These are phyloP conservation scores for Lepidothrix coronata DNA, from an alignment of 2,113 vertebrate genomes.

Conservation along the genomic window DNA sequence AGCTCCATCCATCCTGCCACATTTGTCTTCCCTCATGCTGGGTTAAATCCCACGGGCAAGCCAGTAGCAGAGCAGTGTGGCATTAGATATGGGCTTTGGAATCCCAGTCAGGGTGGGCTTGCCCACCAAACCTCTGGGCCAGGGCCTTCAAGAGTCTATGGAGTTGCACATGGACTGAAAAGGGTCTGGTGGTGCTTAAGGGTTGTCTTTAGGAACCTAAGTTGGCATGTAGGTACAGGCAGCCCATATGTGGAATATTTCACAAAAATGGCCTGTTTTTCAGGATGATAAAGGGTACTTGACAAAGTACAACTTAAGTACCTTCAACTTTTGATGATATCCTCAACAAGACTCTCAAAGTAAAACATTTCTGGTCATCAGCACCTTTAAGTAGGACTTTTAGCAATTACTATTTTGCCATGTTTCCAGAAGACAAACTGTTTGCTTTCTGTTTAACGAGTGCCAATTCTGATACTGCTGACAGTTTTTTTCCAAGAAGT, in stretches of 20 bases:
- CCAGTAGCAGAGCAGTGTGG: rapidly evolving
- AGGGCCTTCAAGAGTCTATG: background rate
- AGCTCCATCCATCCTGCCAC: background rate
- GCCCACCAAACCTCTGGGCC: rapidly evolving
- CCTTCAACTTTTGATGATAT: background rate
- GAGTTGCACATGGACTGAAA: background rate
- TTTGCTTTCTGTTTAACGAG: background rate
- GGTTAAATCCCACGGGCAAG: background rate
- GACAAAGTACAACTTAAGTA: background rate
- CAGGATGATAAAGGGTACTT: background rate
- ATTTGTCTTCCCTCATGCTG: rapidly evolving
- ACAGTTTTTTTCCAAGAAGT: background rate
- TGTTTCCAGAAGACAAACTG: background rate
- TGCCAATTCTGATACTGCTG: background rate
- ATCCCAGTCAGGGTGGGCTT: background rate
- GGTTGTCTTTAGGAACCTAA: background rate
- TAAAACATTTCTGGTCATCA: background rate
- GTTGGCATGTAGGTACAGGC: background rate
- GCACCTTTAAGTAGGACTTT: background rate
- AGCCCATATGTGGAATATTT: background rate
- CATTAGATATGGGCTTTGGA: background rate
- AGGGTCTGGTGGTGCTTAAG: background rate
- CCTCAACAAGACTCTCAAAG: background rate
- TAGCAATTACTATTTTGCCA: background rate
- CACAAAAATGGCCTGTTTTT: background rate